Evolutionary conservation across 2,797 vertebrate species (phyloP).

Genomic region (Sebastiscus albofasciatus): DNA sequence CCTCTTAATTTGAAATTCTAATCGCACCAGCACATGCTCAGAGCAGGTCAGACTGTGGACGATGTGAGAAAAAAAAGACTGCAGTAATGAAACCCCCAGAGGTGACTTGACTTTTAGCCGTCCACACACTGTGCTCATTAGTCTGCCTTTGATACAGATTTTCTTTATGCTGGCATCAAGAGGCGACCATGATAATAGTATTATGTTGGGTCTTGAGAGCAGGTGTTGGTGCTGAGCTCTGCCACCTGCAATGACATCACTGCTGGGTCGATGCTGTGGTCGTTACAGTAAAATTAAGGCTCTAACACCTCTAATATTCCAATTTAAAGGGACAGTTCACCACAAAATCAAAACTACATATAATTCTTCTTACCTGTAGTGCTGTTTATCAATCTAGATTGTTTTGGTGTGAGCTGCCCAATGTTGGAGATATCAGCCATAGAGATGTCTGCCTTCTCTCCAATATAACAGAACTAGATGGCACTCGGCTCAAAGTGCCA

Average conservation of each 20-base stretch:
- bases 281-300: conserved; percentile 25
- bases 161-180: conserved; percentile 35
- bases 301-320: conserved; percentile 34
- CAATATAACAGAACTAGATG: not conserved
- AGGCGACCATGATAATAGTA: conserved; percentile 44
- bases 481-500: not conserved
- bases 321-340: not conserved
- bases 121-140: conserved; percentile 49
- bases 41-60: conserved; percentile 15
- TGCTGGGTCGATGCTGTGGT: conserved; percentile 38
- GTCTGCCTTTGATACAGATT: conserved; percentile 44
- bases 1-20: conserved; percentile 32
- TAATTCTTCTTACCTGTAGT: not conserved
- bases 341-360: not conserved
- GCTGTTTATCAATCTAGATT: not conserved
- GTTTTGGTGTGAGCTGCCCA: not conserved
- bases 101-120: conserved; percentile 33
- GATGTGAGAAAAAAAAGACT: not conserved
- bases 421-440: not conserved
- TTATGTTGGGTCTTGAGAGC: conserved; percentile 30
- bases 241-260: conserved; percentile 41
- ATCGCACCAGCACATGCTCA: conserved; percentile 13
- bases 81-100: conserved; percentile 28
- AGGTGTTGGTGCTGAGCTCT: conserved; percentile 19
- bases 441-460: not conserved